Conservation (phyloP, 2,113 vertebrate genomes). For the Balaeniceps rex region DNA sequence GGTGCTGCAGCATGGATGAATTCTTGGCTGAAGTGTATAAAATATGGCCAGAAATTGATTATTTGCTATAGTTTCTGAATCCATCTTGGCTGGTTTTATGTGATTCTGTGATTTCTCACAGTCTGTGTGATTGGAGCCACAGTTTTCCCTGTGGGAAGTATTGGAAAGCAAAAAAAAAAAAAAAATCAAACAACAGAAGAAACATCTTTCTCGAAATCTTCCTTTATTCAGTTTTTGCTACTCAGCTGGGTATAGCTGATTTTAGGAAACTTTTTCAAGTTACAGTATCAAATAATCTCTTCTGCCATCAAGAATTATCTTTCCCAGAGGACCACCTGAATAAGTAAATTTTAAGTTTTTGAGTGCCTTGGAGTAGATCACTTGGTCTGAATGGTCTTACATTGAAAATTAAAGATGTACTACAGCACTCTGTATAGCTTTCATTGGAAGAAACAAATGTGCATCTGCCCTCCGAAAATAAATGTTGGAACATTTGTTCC, state of each 20-base stretch:
- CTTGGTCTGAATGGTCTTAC: background rate
- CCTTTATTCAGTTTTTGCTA: background rate
- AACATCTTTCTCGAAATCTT: background rate
- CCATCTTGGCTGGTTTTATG: background rate
- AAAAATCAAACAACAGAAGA: background rate
- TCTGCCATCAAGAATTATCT: background rate
- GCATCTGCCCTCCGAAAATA: background rate
- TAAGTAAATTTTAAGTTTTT: background rate
- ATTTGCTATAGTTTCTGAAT: background rate
- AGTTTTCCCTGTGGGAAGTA: background rate
- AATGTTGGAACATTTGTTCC: background rate
- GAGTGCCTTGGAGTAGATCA: background rate
- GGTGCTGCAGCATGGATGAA: background rate
- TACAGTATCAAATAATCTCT: background rate
- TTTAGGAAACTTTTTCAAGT: background rate
- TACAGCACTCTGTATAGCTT: background rate
- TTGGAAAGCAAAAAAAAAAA: background rate
- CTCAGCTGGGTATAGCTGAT: background rate
- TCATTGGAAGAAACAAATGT: background rate
- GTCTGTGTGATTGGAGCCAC: background rate
- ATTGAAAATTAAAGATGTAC: background rate
- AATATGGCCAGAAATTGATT: background rate
- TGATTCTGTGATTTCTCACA: background rate
- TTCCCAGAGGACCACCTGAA: background rate
- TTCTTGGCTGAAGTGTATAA: background rate